Base-by-base conservation (phyloP, 2,113 vertebrate genomes). In the Damaliscus lunatus region DNA sequence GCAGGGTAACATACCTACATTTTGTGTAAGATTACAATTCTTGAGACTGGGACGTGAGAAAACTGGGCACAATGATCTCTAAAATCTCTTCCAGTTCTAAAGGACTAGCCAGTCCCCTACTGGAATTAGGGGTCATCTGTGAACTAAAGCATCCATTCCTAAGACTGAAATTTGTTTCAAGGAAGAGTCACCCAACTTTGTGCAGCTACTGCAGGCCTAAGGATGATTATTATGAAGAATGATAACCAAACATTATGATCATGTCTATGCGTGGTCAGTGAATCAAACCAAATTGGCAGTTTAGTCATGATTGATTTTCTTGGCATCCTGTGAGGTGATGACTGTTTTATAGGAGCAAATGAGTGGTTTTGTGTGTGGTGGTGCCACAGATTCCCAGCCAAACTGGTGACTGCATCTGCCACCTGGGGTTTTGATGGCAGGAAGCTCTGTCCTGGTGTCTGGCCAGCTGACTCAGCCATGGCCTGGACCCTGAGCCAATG, bases 391-490 rank as follows among this genome's bases (percentile, higher is more conserved):
- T 64, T 80, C 48, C 57, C 86, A 43, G 97, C 96, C 91, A 98
- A 94, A 91, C 89, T 85, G 85, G 96, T 95, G 97, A 90, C 84
- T 90, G 91, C 62, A 59, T 92, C 88, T 92, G 97, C 96, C 98
- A 97, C 98, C 97, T 97, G 97, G 96, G 96, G 93, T 92, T 98
- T 95, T 81, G 94, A 97, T 95, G 98, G 97, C 98, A 96, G 96
- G 93, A 96, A 97, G 82, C 94, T 95, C 94, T 82, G 59, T 95
- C 74, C 85, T 96, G 94, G 88, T 98, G 55, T 88, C 64, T 88
- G 91, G 96, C 97, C 96, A 98, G 91, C 84, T 94, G 96, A 97
- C 93, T 92, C 46, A 27, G 96, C 64, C 88, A 19, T 12, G 74
- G 74, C 27, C 90, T 48, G 50, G 67, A 59, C 87, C 48, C 57